Percentiles rank a stretch among this genome's conserved stretches.
Conservation (phyloP, 1,140 invertebrate species). For the Pseudomyrmex gracilis region DNA sequence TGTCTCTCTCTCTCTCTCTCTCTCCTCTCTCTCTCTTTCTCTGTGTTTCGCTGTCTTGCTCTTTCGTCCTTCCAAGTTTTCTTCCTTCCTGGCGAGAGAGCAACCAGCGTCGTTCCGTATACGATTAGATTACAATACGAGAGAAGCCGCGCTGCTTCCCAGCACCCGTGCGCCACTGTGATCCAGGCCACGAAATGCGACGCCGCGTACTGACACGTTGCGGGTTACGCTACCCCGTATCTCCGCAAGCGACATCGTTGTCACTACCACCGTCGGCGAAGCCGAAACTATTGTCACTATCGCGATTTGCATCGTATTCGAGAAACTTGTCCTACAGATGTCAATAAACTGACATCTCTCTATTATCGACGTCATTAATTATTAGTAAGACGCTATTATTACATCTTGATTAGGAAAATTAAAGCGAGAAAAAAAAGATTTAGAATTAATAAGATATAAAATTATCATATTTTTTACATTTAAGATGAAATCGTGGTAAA, state of each 20-base stretch:
- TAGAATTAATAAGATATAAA: too few relatives aligned
- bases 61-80: slow-evolving; percentile 26
- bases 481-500: too few relatives aligned
- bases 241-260: background rate
- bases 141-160: slow-evolving; percentile 36
- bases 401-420: too few relatives aligned
- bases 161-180: slow-evolving; percentile 26
- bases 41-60: background rate
- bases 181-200: slow-evolving; percentile 43
- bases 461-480: too few relatives aligned
- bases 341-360: background rate
- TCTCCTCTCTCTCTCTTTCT: slow-evolving; percentile 33
- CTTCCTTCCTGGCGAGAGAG: slow-evolving; percentile 37
- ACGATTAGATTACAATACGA: slow-evolving; percentile 73
- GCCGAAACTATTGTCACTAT: background rate
- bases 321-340: background rate
- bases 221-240: slow-evolving; percentile 8
- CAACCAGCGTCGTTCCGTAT: slow-evolving; percentile 48
- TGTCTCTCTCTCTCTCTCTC: slow-evolving; percentile 3
- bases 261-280: background rate
- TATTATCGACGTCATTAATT: background rate
- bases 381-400: too few relatives aligned
- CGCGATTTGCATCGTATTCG: background rate
- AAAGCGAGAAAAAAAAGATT: too few relatives aligned
- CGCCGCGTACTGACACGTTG: slow-evolving; percentile 26